Base-by-base conservation (phyloP, 2,797 vertebrate genomes). In the Stomatorhinus walkeri region DNA sequence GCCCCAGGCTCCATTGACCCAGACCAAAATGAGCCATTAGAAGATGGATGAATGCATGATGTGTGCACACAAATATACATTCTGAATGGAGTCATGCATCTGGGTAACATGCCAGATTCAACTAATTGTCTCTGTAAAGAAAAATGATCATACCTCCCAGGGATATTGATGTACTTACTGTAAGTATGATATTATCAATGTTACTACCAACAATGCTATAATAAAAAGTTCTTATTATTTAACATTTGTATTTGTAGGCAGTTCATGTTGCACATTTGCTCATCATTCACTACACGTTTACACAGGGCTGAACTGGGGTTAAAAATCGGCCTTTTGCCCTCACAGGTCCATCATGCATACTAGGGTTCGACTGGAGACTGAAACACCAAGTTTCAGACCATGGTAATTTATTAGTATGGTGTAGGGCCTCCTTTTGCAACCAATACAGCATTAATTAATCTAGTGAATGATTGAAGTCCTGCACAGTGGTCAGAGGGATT, bases 101-200 rank as follows among this genome's bases (percentile, higher is more conserved):
- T 40, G 22, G 32, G n/a, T 46, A 81, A 43, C 46, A 43, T n/a
- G 40, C 40, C 36, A 81, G 36, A 46, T 9, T 81, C 7, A 8
- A 81, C 76, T 81, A 81, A 46, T 76, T 76, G 28, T 40, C 10
- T 16, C 28, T 40, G 32, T 76, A 76, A 76, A 40, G 28, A 32
- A 76, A 40, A 76, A 19, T 81, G 76, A 81, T 81, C 36, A 81
- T 81, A 81, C 40, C 76, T 81, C 36, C 76, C 76, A 81, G 76
- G 76, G 76, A 46, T 81, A 81, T 46, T 81, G 76, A 43, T 81
- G 76, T 81, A 76, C 68, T 76, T 76, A 40, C 68, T 40, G 28
- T 76, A 46, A 81, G 76, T 46, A 46, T 46, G 36, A 81, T 81
- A 81, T 43, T 6, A 81, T 43, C 22, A 81, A 81, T 81, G 40